phyloP scores from a whole-genome alignment of 2,113 vertebrate genomes.

The Zosterops lateralis region DNA sequence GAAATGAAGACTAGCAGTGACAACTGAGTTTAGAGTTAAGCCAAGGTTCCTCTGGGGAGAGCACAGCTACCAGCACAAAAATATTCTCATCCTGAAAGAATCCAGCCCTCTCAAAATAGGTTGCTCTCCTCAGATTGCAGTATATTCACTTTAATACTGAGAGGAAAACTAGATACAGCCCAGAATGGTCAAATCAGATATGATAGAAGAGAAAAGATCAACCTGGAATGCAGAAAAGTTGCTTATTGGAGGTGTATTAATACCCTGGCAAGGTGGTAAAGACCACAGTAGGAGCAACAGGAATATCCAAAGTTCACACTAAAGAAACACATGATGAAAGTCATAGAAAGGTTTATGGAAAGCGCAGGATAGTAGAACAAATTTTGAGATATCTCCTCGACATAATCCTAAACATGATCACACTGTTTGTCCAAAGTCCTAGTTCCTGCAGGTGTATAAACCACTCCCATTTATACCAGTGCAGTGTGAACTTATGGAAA shows the following conservation, averaged over 20 bases:
- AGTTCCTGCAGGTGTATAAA: not conserved
- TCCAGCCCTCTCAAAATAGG: not conserved
- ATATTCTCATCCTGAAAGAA: not conserved
- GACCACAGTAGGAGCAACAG: not conserved
- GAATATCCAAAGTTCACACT: not conserved
- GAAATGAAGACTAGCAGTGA: conserved; percentile 34
- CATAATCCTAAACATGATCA: not conserved
- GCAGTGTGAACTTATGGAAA: not conserved
- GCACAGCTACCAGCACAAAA: not conserved
- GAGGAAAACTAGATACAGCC: not conserved
- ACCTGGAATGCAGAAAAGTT: not conserved
- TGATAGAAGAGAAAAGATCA: not conserved
- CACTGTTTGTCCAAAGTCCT: not conserved
- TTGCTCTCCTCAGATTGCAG: not conserved
- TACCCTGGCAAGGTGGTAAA: not conserved
- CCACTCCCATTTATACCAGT: not conserved
- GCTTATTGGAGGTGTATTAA: rapidly evolving
- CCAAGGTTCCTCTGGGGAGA: not conserved
- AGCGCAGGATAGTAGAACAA: not conserved
- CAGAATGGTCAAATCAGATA: not conserved
- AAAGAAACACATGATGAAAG: not conserved
- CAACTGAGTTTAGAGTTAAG: conserved; percentile 18
- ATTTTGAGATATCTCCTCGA: not conserved
- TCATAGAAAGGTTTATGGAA: not conserved
- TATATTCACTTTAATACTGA: not conserved